These are phyloP conservation scores for Peromyscus nudipes DNA, from an alignment of 2,797 vertebrate species.

Conservation along the genomic window DNA sequence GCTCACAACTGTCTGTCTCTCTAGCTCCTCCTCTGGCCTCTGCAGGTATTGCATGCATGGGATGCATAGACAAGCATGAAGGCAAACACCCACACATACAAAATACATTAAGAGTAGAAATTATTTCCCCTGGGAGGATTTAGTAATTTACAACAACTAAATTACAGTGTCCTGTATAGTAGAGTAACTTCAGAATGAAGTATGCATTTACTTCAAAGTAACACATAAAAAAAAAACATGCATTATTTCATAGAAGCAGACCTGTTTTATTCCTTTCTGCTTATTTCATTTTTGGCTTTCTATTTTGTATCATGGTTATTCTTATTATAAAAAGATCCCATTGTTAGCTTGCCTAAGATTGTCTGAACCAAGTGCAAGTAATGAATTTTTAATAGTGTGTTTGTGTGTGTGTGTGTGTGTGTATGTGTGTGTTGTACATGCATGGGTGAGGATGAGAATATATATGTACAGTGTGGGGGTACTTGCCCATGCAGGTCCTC, in stretches of 20 bases:
- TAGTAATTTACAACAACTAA: not conserved
- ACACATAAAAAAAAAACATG: not conserved
- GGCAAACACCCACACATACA: not conserved
- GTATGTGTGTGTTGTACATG: not conserved
- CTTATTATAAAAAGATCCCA: not conserved
- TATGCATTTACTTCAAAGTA: not conserved
- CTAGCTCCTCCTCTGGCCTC: not conserved
- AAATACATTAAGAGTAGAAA: not conserved
- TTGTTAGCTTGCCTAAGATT: not conserved
- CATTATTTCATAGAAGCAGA: not conserved
- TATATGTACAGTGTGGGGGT: not conserved
- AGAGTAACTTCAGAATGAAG: not conserved
- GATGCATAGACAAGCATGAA: not conserved
- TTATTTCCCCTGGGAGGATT: not conserved
- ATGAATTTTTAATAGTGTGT: not conserved
- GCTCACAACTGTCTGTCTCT: not conserved
- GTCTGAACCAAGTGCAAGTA: not conserved
- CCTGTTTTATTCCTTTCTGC: not conserved
- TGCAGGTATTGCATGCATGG: not conserved
- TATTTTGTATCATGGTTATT: not conserved
- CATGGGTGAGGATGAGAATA: not conserved
- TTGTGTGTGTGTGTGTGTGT: not conserved
- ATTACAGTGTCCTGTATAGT: not conserved
- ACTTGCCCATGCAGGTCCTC: not conserved
- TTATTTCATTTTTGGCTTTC: not conserved